phyloP scores from a whole-genome alignment of 2,888 invertebrate genomes.

The Pandemis heparana region DNA sequence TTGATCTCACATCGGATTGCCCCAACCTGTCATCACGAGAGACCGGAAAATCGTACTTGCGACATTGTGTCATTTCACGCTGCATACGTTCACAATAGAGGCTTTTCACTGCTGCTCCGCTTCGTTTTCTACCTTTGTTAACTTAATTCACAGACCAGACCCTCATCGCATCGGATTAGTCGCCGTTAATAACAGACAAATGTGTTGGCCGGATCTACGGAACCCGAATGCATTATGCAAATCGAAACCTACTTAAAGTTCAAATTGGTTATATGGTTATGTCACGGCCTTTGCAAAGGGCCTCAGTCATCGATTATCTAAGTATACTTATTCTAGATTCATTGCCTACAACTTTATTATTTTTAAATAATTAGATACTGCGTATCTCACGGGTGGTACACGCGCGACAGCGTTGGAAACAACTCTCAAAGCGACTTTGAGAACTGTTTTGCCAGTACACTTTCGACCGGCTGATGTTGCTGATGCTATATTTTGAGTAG shows the following conservation, averaged over 20 bases:
- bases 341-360: no score
- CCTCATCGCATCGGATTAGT: not conserved
- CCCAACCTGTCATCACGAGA: conserved; percentile 38
- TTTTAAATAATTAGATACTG: no score
- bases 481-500: no score
- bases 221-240: not conserved
- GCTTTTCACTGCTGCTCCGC: conserved; percentile 30
- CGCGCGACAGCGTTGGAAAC: no score
- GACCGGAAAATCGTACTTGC: conserved; percentile 39
- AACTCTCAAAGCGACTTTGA: no score
- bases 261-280: conserved; percentile 7
- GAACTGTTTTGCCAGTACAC: no score
- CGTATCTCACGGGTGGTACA: no score
- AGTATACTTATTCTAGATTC: no score
- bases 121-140: conserved; percentile 39
- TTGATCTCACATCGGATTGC: conserved; percentile 37
- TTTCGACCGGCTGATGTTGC: no score
- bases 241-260: conserved; percentile 4
- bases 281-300: conserved; percentile 21
- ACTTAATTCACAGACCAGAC: conserved; percentile 14
- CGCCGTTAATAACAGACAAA: not conserved
- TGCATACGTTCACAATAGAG: conserved; percentile 29
- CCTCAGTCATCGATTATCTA: not conserved
- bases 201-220: not conserved
- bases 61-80: conserved; percentile 42